Conservation (phyloP, 1,140 invertebrate species). For the Drosophila virilis region DNA sequence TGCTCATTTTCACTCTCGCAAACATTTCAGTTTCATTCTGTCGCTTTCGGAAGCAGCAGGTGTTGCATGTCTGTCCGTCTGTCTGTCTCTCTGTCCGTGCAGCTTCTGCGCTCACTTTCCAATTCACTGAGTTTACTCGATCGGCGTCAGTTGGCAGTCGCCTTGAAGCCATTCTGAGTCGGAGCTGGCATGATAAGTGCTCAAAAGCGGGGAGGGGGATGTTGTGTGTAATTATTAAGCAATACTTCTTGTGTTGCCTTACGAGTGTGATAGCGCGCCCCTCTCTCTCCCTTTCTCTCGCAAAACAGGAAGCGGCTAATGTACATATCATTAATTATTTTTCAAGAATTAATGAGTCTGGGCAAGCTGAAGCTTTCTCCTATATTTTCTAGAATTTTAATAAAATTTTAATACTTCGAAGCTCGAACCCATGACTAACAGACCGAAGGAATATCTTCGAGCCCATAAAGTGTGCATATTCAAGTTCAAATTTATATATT, state of each 20-base stretch:
- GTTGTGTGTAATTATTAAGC: conserved; percentile 34
- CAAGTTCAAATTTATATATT: too few species aligned
- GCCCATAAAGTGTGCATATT: too few species aligned
- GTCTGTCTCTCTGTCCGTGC: background rate
- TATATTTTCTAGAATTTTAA: too few species aligned
- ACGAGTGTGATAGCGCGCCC: conserved; percentile 3
- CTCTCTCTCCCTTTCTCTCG: background rate
- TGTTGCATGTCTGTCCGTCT: conserved; percentile 38
- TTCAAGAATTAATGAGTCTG: background rate
- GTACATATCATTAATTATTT: background rate
- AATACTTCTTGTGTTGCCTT: conserved; percentile 16
- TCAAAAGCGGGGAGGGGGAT: background rate
- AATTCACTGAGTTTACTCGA: conserved; percentile 51
- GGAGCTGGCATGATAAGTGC: conserved; percentile 28
- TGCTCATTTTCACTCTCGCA: background rate
- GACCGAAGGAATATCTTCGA: too few species aligned
- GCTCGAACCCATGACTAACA: too few species aligned
- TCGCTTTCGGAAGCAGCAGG: conserved; percentile 63
- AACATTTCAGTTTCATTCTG: conserved; percentile 58
- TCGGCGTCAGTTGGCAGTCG: conserved; percentile 34
- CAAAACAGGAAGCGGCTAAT: conserved; percentile 35
- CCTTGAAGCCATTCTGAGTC: conserved; percentile 17
- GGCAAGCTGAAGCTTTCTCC: background rate
- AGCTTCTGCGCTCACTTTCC: conserved; percentile 55
- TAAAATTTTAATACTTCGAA: too few species aligned